These are phyloP conservation scores for Eretmochelys imbricata DNA, from an alignment of 2,113 vertebrate species.

Conservation along the genomic window DNA sequence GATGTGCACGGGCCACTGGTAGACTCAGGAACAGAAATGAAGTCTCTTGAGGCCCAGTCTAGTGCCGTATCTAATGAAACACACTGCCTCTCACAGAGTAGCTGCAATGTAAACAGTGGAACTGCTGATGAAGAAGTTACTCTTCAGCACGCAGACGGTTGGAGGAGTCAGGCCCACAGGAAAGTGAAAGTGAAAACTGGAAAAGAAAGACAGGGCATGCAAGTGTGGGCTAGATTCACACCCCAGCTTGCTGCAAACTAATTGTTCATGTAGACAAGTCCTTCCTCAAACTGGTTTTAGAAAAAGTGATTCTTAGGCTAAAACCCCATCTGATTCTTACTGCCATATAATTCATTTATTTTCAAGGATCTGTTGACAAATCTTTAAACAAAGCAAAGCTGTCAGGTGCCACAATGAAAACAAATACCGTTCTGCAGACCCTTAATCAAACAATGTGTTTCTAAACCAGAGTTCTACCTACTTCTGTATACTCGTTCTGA, in stretches of 20 bases:
- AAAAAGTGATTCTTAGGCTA: not conserved
- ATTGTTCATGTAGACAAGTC: not conserved
- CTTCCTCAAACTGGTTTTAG: not conserved
- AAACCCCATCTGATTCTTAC: not conserved
- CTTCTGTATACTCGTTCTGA: not conserved
- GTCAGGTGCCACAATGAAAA: not conserved
- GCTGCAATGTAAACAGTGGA: slow-evolving; percentile 15
- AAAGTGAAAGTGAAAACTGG: not conserved
- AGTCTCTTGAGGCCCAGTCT: not conserved
- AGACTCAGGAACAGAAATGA: not conserved
- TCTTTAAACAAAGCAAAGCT: not conserved
- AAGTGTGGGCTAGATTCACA: not conserved
- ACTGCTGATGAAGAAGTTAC: not conserved
- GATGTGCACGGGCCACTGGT: not conserved
- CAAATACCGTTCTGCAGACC: not conserved
- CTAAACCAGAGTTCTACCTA: not conserved
- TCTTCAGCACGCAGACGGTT: not conserved
- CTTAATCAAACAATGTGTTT: not conserved
- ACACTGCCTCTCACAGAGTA: not conserved
- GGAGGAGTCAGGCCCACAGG: fast-evolving
- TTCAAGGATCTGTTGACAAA: slow-evolving; percentile 27
- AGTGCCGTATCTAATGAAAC: not conserved
- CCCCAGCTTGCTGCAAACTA: not conserved
- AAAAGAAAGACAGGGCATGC: not conserved
- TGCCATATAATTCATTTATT: not conserved